Evolutionary conservation across 2,888 invertebrate species (phyloP), one percentile per base, ranked within the genome.

Genomic region (Sinelater perroti): DNA sequence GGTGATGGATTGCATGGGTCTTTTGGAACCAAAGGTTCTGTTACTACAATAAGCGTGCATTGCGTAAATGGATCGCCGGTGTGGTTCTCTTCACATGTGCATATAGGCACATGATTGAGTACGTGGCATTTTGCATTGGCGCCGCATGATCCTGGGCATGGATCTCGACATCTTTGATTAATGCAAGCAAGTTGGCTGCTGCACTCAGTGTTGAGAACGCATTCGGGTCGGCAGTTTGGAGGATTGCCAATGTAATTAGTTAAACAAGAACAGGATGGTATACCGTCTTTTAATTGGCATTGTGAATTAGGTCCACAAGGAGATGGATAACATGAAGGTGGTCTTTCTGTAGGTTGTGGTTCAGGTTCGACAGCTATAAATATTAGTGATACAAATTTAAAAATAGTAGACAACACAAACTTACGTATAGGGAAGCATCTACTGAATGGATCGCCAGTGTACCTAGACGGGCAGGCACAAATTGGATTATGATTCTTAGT

Each of bases 401-500:
- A 6, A 6, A 7, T 24, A 24, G 24, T 6, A 24, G 1, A 2
- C 2, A 18, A 10, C 20, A 3, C 2, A 2, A 33, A 84, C 86
- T 86, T 84, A 90, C 89, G 82, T 70, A 82, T 81, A 65, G 82
- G 83, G 45, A 85, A 83, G 70, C 93, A 94, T 71, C 87, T 87
- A 2, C 86, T 85, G 73, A 93, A 93, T 47, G 93, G 93, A 86
- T 93, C 91, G 36, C 95, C 95, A 28, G 89, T 90, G 79, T 87
- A 90, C n/a, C 90, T 89, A 31, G 86, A 81, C 35, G 91, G 89
- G 68, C 95, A 95, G 2, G 90, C 89, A 72, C 95, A 95, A 61
- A 93, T 91, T 2, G 93, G 93, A 70, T 89, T 92, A 75, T 94
- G 93, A 74, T 93, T 92, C 72, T 87, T 88, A 0, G 89, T 89